Conservation (phyloP, 2,797 vertebrate genomes). For the Eleutherodactylus coqui region DNA sequence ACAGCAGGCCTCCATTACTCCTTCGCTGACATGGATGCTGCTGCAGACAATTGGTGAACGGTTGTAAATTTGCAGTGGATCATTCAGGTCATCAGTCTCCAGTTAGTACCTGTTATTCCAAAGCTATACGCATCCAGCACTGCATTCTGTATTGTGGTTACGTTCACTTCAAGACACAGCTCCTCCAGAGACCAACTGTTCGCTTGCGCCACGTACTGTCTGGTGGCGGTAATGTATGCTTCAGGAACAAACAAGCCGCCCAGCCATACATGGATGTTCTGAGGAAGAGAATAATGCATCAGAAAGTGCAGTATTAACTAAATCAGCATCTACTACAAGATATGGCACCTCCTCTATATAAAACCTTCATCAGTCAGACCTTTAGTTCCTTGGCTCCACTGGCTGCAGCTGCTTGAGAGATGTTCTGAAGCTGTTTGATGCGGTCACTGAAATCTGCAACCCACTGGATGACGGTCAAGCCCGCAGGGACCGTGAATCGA, state of each 20-base stretch:
- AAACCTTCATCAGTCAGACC: conserved; percentile 68
- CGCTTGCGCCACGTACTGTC: conserved; percentile 96
- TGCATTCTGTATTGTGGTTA: conserved; percentile 87
- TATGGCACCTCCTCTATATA: too few relatives aligned
- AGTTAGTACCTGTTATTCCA: conserved; percentile 88
- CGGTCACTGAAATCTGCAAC: conserved; percentile 97
- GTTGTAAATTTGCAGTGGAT: too few relatives aligned
- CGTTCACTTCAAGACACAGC: conserved; percentile 93
- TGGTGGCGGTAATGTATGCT: conserved; percentile 96
- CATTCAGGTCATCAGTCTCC: not conserved
- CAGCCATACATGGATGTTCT: conserved; percentile 97
- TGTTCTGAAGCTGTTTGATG: conserved; percentile 94
- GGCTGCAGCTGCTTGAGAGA: conserved; percentile 90
- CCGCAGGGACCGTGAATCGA: conserved; percentile 92
- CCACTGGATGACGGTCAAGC: conserved; percentile 98
- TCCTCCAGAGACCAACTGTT: conserved; percentile 99
- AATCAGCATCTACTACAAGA: not conserved
- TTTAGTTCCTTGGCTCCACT: conserved; percentile 97
- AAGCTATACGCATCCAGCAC: conserved; percentile 96
- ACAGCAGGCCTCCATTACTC: too few relatives aligned
- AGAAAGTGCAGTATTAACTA: not conserved
- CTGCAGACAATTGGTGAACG: too few relatives aligned
- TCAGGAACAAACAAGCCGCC: conserved; percentile 96
- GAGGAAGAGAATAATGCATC: not conserved
- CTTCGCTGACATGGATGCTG: too few relatives aligned